These are phyloP conservation scores for Batillaria attramentaria DNA, from an alignment of 1,140 invertebrate genomes.

Conservation along the genomic window DNA sequence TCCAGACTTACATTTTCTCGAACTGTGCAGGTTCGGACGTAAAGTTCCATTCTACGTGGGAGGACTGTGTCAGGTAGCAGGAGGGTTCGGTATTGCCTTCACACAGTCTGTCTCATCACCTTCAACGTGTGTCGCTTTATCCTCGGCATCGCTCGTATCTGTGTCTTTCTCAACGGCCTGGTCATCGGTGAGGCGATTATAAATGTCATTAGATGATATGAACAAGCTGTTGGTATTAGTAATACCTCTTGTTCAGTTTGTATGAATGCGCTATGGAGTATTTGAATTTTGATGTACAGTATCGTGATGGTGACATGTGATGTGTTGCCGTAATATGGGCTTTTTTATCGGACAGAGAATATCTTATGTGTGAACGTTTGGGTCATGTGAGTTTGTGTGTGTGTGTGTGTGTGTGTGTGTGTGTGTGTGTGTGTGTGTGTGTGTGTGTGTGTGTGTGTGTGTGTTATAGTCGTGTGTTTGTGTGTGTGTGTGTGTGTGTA, in stretches of 20 bases:
- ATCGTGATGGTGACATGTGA: too few species aligned
- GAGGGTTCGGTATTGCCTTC: slow-evolving; percentile 11
- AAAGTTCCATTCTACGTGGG: slow-evolving; percentile 8
- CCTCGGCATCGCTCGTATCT: slow-evolving; percentile 2
- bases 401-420: neutral
- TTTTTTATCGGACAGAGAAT: too few species aligned
- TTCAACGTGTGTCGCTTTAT: slow-evolving; percentile 19
- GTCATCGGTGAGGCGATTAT: slow-evolving; percentile 7
- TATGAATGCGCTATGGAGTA: too few species aligned
- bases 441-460: slow-evolving; percentile 14
- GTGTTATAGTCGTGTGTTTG: too few species aligned
- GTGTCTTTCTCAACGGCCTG: slow-evolving; percentile 1
- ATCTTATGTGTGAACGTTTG: too few species aligned
- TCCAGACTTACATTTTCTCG: too few species aligned
- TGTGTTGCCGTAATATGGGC: too few species aligned
- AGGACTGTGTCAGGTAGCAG: neutral
- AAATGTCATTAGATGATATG: too few species aligned
- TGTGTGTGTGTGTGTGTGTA: too few species aligned
- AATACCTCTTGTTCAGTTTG: neutral
- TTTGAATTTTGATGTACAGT: too few species aligned
- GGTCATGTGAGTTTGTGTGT: neutral
- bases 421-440: neutral
- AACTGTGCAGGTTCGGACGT: slow-evolving; percentile 19
- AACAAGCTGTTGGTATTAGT: too few species aligned
- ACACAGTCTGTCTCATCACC: neutral